phyloP scores from a whole-genome alignment of 2,797 vertebrate species.

The Notamacropus eugenii region DNA sequence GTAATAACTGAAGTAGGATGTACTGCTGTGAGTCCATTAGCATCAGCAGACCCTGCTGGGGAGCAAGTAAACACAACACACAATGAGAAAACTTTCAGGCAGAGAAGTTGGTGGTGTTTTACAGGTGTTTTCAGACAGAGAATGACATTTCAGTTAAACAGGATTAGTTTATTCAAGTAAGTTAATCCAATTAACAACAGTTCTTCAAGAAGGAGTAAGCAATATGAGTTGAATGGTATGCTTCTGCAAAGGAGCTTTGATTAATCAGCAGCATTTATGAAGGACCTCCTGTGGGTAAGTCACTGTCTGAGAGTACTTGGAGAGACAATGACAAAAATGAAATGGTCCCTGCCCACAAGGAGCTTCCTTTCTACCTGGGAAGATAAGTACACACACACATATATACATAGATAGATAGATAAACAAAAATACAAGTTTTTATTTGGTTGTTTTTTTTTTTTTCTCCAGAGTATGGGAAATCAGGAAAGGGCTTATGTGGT shows the following conservation, averaged over 20 bases:
- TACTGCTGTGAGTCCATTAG: conserved; percentile 98
- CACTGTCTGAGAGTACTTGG: not conserved
- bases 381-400: not conserved
- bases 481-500: not conserved
- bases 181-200: conserved; percentile 58
- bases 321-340: not conserved
- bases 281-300: not conserved
- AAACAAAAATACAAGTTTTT: not conserved
- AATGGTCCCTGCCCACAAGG: not conserved
- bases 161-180: conserved; percentile 75
- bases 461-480: not conserved
- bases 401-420: no score
- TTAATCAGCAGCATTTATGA: conserved; percentile 1
- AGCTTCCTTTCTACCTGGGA: not conserved
- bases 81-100: conserved; percentile 85
- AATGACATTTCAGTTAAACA: conserved; percentile 78
- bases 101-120: conserved; percentile 79
- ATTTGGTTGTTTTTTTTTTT: not conserved
- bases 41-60: conserved; percentile 90
- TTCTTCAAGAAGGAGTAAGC: conserved; percentile 65
- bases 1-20: conserved; percentile 94
- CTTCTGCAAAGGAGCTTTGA: conserved; percentile 62
- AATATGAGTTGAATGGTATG: conserved; percentile 41
- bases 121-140: conserved; percentile 89
- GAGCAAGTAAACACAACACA: conserved; percentile 88